Evolutionary conservation across 2,113 vertebrate genomes (phyloP).

Genomic region (Pseudolaguvia tuberculata): DNA sequence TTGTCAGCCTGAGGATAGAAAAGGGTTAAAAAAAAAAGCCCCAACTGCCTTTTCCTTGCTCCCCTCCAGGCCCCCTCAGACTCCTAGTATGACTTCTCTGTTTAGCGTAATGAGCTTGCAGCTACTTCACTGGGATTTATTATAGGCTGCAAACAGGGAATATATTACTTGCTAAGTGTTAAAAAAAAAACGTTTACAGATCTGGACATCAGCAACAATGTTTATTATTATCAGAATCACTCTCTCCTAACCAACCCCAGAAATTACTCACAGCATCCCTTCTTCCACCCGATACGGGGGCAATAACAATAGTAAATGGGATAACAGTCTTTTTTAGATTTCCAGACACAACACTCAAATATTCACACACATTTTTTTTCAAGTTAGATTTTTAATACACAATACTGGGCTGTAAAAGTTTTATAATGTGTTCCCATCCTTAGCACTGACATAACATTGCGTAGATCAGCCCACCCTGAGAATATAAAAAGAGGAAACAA

Average conservation of each 20-base stretch:
- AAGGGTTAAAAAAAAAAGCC: not conserved
- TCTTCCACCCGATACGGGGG: not conserved
- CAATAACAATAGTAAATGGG: too few relatives aligned
- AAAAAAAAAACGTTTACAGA: too few relatives aligned
- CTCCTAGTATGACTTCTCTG: not conserved
- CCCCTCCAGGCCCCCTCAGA: not conserved
- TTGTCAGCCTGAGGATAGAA: conserved; percentile 46
- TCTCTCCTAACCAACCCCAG: not conserved
- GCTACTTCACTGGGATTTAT: not conserved
- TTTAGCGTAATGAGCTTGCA: conserved; percentile 6
- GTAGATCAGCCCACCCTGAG: not conserved
- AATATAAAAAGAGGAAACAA: not conserved
- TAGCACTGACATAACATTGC: not conserved
- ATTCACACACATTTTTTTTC: too few relatives aligned
- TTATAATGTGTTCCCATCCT: not conserved
- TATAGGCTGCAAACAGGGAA: not conserved
- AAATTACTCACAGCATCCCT: not conserved
- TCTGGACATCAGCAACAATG: too few relatives aligned
- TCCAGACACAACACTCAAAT: not conserved
- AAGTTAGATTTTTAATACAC: not conserved
- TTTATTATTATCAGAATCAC: not conserved
- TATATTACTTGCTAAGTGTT: not conserved
- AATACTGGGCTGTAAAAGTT: not conserved
- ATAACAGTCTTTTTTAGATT: not conserved
- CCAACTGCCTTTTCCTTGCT: not conserved